A percentile compares a stretch with the other conserved stretches of the same genome.
Evolutionary conservation across 2,113 vertebrate species (phyloP).

Genomic region (Pitta sordida): DNA sequence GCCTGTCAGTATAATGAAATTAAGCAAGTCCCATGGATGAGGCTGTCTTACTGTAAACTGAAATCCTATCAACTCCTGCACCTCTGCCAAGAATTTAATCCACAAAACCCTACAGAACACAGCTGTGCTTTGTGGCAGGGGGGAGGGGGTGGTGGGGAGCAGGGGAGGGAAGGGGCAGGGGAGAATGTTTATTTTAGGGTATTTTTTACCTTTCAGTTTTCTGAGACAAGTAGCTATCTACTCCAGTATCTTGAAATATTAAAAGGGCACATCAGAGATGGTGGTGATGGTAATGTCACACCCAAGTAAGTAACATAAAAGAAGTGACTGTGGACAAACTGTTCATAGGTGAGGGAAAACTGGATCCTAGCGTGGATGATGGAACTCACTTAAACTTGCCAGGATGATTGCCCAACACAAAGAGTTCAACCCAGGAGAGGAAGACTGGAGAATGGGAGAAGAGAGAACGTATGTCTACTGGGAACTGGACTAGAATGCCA

Average conservation of each 20-base stretch:
- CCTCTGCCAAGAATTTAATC: conserved; percentile 44
- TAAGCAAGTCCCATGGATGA: background rate
- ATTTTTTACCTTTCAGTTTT: background rate
- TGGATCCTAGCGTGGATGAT: background rate
- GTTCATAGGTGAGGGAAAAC: background rate
- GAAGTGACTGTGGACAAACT: background rate
- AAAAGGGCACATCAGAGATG: background rate
- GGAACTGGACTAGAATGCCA: conserved; percentile 27
- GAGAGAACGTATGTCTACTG: background rate
- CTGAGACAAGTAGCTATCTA: background rate
- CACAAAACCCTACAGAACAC: conserved; percentile 28
- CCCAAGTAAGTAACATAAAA: background rate
- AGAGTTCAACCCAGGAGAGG: background rate
- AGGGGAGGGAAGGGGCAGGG: fast-evolving
- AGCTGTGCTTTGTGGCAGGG: background rate
- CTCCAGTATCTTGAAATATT: background rate
- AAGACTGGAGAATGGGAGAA: background rate
- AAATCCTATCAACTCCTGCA: conserved; percentile 29
- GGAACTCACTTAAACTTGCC: background rate
- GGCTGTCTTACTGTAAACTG: background rate
- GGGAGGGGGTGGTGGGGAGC: too few species aligned
- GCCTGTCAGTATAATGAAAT: background rate
- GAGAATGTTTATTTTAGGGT: background rate
- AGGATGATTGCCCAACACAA: background rate
- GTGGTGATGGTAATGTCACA: background rate